Evolutionary conservation across 2,888 invertebrate species (phyloP).

Genomic region (Tachina lurida): DNA sequence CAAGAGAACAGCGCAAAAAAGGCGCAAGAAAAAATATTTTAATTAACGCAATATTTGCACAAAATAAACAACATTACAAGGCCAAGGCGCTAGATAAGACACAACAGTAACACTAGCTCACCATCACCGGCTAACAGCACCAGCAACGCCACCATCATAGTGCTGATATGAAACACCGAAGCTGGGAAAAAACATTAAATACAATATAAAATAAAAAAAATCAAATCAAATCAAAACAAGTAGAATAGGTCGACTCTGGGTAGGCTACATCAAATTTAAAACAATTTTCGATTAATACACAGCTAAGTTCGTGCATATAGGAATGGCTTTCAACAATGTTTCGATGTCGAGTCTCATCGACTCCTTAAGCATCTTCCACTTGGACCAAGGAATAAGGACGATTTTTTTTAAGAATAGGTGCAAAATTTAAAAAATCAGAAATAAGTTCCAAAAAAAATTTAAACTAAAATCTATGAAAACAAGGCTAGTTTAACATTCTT

Average conservation of each 20-base stretch:
- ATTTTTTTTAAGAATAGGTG: too few species aligned
- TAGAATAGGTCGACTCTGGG: slow-evolving; percentile 63
- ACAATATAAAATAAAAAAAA: not conserved
- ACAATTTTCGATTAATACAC: too few species aligned
- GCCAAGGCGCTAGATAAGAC: slow-evolving; percentile 81
- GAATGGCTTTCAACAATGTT: slow-evolving; percentile 34
- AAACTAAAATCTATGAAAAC: too few species aligned
- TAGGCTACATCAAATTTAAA: too few species aligned
- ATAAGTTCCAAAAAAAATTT: too few species aligned
- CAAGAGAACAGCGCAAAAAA: slow-evolving; percentile 65
- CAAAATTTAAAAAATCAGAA: too few species aligned
- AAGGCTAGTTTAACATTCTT: too few species aligned
- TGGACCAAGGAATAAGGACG: too few species aligned
- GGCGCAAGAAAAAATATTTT: slow-evolving; percentile 81
- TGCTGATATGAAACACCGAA: slow-evolving; percentile 7
- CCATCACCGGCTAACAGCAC: slow-evolving; percentile 28
- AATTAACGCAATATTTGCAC: slow-evolving; percentile 82
- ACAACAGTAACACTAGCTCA: slow-evolving; percentile 64
- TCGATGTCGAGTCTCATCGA: too few species aligned
- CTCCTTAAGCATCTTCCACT: too few species aligned
- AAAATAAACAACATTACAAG: slow-evolving; percentile 82
- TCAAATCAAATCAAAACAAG: slow-evolving; percentile 13
- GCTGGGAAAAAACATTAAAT: slow-evolving; percentile 2
- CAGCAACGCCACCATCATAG: slow-evolving; percentile 40
- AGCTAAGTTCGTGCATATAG: too few species aligned